Base-by-base conservation (phyloP, 2,888 invertebrate genomes). In the Unio delphinus region DNA sequence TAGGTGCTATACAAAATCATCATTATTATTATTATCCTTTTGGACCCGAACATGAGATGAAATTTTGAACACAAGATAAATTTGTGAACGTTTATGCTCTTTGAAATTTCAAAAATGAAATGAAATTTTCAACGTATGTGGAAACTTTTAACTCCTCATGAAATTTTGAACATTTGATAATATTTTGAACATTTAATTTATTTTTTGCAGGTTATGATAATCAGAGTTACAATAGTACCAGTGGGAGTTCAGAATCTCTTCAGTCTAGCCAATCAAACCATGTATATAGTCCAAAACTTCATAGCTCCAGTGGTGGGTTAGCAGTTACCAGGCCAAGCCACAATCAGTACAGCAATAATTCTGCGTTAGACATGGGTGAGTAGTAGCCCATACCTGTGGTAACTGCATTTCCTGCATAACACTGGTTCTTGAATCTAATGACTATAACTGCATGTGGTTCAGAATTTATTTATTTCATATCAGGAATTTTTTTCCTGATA, bases 191-290 rank as follows among this genome's bases (percentile, higher is more conserved):
- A 28, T 58, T n/a, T 56, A 7, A 18, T 45, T 11, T 45, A 45
- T 15, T 55, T 65, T 70, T 65, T 70, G 5, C 73, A 85, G 83
- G 82, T 64, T 81, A 82, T 81, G 81, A 81, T 65, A 74, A 76
- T 7, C 82, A 85, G 66, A 78, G 79, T 45, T 79, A 75, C 57
- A 85, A 85, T 67, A 89, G 87, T 69, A 92, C 92, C 73, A 94
- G 94, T 26, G 94, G 95, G 90, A 95, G 95, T 91, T 95, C 95
- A 83, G 96, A 96, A 91, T 96, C 96, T 0, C 94, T 95, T 64
- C 94, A 94, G 76, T 83, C 84, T 17, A 80, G 73, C 62, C 81
- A 83, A 58, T 81, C 81, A 23, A 82, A 80, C 67, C 79, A 80
- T 63, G 69, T 80, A 30, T 75, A 74, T 28, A 76, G 65, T 23